A percentile compares a stretch with the other conserved stretches of the same genome.
Evolutionary conservation across 2,888 invertebrate species (phyloP).

Genomic region (Drosophila buzzatii): DNA sequence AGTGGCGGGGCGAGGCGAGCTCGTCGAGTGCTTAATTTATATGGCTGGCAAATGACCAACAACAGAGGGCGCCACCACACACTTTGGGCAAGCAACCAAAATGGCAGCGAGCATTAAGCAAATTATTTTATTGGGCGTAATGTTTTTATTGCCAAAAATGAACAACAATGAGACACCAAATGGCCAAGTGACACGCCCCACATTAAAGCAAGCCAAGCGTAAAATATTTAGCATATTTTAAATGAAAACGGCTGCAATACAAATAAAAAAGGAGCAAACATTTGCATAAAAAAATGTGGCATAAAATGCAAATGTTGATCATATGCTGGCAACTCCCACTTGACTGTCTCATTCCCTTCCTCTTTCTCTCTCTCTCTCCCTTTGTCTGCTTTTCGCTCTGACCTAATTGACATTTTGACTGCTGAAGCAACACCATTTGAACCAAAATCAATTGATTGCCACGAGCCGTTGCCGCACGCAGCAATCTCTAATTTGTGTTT

Average conservation of each 20-base stretch:
- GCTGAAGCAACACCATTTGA: conserved; percentile 36
- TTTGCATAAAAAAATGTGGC: conserved; percentile 61
- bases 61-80: conserved; percentile 53
- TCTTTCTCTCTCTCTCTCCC: neutral
- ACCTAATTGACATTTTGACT: conserved; percentile 74
- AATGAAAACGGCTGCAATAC: conserved; percentile 5
- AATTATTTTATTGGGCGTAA: conserved; percentile 83
- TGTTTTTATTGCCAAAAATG: conserved; percentile 77
- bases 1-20: conserved; percentile 20
- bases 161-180: conserved; percentile 63
- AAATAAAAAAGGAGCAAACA: conserved; percentile 6
- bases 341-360: neutral
- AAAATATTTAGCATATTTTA: conserved; percentile 58
- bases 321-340: conserved; percentile 12
- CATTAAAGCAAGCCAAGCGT: conserved; percentile 39
- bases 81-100: conserved; percentile 44
- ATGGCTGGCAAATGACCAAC: conserved; percentile 64
- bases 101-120: conserved; percentile 60
- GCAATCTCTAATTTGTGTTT: conserved; percentile 74
- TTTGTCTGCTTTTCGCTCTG: neutral
- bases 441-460: conserved; percentile 73
- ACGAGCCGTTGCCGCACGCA: conserved; percentile 38
- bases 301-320: conserved; percentile 60
- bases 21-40: conserved; percentile 53
- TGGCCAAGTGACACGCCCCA: conserved; percentile 27